Evolutionary conservation across 2,797 vertebrate genomes (phyloP).

Genomic region (Urocyon cinereoargenteus): DNA sequence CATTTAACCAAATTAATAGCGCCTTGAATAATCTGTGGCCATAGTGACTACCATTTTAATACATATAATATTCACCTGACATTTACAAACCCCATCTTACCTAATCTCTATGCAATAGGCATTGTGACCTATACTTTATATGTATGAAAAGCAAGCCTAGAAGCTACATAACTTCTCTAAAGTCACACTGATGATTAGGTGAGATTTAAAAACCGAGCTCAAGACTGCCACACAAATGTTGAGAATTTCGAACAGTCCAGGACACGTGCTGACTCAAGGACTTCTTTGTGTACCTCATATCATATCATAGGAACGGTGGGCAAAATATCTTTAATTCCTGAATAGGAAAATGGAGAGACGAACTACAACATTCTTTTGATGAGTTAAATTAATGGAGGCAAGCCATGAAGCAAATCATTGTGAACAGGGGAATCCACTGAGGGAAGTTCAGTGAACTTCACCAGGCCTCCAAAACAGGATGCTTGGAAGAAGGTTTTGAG

Average conservation of each 20-base stretch:
- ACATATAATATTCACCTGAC: not conserved
- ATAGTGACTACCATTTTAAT: not conserved
- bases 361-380: conserved; percentile 30
- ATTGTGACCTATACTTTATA: not conserved
- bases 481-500: not conserved
- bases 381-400: conserved; percentile 51
- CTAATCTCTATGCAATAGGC: not conserved
- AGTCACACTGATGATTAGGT: not conserved
- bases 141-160: not conserved
- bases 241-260: not conserved
- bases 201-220: not conserved
- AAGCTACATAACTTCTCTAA: conserved; percentile 42
- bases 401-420: conserved; percentile 57
- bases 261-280: not conserved
- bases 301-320: not conserved
- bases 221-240: conserved; percentile 1
- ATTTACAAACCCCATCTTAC: not conserved
- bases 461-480: not conserved
- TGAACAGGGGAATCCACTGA: not conserved
- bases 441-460: not conserved
- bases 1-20: not conserved
- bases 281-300: conserved; percentile 27
- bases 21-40: not conserved
- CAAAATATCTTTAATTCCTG: conserved; percentile 52
- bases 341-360: conserved; percentile 53